phyloP scores from a whole-genome alignment of 2,113 vertebrate genomes.

The Cyanoramphus novaezelandiae region DNA sequence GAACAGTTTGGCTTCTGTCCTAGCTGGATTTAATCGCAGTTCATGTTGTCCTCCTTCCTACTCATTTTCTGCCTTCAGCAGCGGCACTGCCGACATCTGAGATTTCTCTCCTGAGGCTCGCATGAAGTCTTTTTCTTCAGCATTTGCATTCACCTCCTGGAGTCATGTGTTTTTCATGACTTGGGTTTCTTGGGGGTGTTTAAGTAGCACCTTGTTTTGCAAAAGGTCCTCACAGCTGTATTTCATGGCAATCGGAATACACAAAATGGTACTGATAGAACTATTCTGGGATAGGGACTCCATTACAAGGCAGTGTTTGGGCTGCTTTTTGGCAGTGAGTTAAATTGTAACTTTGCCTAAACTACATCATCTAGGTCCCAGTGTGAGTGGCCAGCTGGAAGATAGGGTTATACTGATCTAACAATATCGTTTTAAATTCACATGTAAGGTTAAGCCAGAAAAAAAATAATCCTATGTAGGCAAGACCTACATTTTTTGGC shows the following conservation, averaged over 20 bases:
- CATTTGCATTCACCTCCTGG: not conserved
- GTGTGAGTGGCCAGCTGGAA: not conserved
- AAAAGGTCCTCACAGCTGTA: not conserved
- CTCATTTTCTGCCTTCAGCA: conserved; percentile 40
- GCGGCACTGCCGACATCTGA: not conserved
- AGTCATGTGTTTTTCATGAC: not conserved
- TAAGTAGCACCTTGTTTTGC: not conserved
- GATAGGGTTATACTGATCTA: not conserved
- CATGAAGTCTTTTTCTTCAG: not conserved
- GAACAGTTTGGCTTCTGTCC: conserved; percentile 46
- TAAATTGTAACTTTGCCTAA: not conserved
- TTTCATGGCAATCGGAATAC: not conserved
- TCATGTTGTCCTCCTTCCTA: conserved; percentile 45
- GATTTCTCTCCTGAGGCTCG: not conserved
- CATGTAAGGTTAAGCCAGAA: not conserved
- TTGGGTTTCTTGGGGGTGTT: not conserved
- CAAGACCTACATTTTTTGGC: conserved; percentile 51
- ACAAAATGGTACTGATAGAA: not conserved
- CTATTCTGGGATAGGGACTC: not conserved
- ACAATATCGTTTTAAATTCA: not conserved
- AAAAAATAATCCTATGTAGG: not conserved
- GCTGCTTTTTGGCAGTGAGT: not conserved
- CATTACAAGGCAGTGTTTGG: not conserved
- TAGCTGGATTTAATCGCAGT: conserved; percentile 32
- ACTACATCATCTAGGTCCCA: not conserved